phyloP scores from a whole-genome alignment of 2,888 invertebrate genomes.

The Trisateles emortualis region DNA sequence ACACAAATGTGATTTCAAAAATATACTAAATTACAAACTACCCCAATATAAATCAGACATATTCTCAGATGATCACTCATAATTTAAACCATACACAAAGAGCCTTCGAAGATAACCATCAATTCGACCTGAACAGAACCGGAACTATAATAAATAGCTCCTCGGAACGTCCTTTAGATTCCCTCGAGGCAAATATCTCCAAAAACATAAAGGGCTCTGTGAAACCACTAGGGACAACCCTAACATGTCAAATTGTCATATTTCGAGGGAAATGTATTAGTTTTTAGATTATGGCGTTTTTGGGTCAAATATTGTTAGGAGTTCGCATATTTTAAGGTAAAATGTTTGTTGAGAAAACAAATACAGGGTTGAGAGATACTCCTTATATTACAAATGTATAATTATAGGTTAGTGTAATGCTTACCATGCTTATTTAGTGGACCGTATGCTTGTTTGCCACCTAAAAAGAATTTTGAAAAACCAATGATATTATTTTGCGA shows the following conservation, averaged over 20 bases:
- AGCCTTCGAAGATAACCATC: conserved; percentile 33
- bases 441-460: no score
- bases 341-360: not conserved
- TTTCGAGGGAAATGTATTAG: conserved; percentile 39
- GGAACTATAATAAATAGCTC: conserved; percentile 45
- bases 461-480: no score
- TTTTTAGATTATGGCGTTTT: conserved; percentile 37
- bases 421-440: no score
- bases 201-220: conserved; percentile 47
- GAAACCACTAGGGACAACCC: conserved; percentile 41
- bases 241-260: conserved; percentile 47
- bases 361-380: no score
- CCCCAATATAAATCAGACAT: not conserved
- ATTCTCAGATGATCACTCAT: not conserved
- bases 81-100: conserved; percentile 15
- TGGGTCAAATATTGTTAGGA: conserved; percentile 29
- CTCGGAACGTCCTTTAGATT: conserved; percentile 37
- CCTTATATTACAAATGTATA: no score
- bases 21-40: not conserved
- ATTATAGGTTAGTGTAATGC: no score
- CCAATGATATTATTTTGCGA: no score
- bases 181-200: conserved; percentile 46
- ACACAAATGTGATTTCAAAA: no score
- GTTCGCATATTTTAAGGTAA: conserved; percentile 14
- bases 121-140: conserved; percentile 35